Conservation (phyloP, 2,113 vertebrate genomes). For the Catharus minimus region DNA sequence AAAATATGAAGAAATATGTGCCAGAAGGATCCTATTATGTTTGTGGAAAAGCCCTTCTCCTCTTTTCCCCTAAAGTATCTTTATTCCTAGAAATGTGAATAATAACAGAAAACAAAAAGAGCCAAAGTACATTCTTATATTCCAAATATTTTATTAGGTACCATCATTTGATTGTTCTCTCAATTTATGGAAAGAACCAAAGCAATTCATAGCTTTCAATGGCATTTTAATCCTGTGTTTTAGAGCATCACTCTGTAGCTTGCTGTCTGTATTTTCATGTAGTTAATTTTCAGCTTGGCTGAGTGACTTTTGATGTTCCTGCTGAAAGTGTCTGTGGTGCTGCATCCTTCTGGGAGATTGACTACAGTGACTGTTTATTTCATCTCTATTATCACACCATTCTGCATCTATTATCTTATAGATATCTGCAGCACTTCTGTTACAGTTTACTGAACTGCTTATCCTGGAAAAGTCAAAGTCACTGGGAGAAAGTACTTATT, state of each 20-base stretch:
- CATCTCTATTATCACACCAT: not conserved
- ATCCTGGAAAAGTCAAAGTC: constrained; percentile 6
- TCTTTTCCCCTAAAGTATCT: not conserved
- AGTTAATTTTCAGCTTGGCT: not conserved
- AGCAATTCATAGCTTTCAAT: not conserved
- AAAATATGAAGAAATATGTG: not conserved
- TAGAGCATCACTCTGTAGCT: not conserved
- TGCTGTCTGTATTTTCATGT: not conserved
- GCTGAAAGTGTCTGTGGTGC: not conserved
- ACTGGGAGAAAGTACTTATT: constrained; percentile 23
- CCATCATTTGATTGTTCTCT: not conserved
- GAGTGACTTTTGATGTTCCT: not conserved
- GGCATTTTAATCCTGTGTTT: not conserved
- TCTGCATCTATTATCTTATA: not conserved
- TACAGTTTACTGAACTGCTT: constrained; percentile 5
- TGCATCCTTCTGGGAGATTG: not conserved
- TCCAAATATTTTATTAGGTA: not conserved
- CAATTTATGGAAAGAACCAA: not conserved
- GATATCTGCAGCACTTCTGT: not conserved
- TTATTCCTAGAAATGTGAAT: not conserved
- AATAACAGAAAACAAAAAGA: not conserved
- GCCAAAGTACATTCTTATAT: not conserved
- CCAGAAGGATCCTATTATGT: not conserved
- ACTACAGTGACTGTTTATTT: not conserved
- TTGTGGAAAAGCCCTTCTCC: not conserved